phyloP scores from a whole-genome alignment of 2,797 vertebrate species.

The Hydrocynus forskahlii region DNA sequence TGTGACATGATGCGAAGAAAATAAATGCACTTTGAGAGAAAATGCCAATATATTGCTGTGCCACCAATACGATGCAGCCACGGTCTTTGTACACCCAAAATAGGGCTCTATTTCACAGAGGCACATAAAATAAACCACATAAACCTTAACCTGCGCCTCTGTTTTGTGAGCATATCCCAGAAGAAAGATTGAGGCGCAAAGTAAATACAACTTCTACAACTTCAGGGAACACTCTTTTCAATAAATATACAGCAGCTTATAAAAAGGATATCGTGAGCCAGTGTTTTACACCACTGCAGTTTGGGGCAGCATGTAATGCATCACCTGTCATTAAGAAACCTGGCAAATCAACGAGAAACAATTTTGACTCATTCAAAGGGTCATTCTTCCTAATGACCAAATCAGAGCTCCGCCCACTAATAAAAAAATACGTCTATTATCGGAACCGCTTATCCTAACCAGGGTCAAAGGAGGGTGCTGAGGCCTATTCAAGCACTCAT shows the following conservation, averaged over 20 bases:
- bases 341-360: background rate
- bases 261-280: background rate
- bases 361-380: background rate
- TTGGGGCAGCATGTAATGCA: background rate
- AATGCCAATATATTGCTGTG: background rate
- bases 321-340: background rate
- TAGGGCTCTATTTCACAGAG: background rate
- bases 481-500: no score
- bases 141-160: background rate
- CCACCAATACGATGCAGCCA: background rate
- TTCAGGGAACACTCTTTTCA: slow-evolving; percentile 7
- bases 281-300: background rate
- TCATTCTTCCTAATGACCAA: background rate
- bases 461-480: no score
- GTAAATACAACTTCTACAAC: slow-evolving; percentile 12
- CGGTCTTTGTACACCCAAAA: background rate
- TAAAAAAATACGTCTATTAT: no score
- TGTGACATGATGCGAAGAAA: background rate
- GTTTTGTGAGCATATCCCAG: background rate
- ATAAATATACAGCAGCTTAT: slow-evolving; percentile 8
- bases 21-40: background rate
- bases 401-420: background rate
- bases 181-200: slow-evolving; percentile 3
- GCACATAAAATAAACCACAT: slow-evolving; percentile 14
- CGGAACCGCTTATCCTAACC: no score